A percentile compares a stretch with the other conserved stretches of the same genome.
These are phyloP conservation scores for Cyclargus thomasi DNA, from an alignment of 1,140 invertebrate genomes.

Conservation along the genomic window DNA sequence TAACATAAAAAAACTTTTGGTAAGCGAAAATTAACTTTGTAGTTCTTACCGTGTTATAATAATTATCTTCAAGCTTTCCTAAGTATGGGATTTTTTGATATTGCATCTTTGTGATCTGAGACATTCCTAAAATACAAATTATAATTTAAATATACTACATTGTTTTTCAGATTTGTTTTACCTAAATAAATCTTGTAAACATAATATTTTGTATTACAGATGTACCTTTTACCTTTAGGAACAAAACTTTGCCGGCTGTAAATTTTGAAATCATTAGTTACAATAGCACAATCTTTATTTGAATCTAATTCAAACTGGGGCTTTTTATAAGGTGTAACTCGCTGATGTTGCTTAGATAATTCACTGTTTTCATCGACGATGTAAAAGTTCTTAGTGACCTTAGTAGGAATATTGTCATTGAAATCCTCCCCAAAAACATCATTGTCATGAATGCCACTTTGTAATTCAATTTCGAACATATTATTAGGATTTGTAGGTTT, in stretches of 20 bases:
- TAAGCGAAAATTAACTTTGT: no score
- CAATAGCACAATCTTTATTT: neutral
- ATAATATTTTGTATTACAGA: conserved; percentile 9
- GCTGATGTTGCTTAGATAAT: neutral
- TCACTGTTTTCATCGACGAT: neutral
- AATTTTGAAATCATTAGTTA: conserved; percentile 36
- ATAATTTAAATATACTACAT: no score
- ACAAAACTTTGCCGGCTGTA: conserved; percentile 44
- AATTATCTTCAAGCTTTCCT: conserved; percentile 32
- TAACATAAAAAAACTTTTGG: no score
- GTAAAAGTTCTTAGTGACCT: no score
- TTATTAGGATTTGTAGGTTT: no score
- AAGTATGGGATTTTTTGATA: conserved; percentile 26
- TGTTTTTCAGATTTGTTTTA: neutral
- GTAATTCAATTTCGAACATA: no score
- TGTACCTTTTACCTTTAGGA: conserved; percentile 66
- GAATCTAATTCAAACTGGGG: no score
- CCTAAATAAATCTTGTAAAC: conserved; percentile 4
- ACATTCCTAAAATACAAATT: conserved; percentile 44
- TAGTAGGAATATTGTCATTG: no score
- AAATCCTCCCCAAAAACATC: no score
- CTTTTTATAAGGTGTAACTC: no score
- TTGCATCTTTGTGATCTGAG: conserved; percentile 44
- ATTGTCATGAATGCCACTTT: no score
- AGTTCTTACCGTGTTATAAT: conserved; percentile 47